Evolutionary conservation across 2,113 vertebrate genomes (phyloP).

Genomic region (Pimephales promelas): DNA sequence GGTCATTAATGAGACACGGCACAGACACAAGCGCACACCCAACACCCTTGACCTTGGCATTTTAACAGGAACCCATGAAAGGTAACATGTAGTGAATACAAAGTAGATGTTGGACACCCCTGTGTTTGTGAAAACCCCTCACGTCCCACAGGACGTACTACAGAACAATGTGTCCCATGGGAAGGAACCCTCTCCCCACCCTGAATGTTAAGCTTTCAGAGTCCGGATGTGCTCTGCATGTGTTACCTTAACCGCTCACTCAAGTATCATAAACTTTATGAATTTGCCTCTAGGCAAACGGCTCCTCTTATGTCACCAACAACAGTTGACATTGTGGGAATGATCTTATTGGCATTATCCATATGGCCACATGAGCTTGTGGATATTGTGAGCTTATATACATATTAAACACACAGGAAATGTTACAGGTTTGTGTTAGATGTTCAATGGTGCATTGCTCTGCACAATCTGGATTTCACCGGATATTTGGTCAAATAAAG

Average conservation of each 20-base stretch:
- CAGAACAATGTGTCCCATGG: constrained; percentile 12
- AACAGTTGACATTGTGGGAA: not conserved
- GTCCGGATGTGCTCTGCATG: not conserved
- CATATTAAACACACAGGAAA: not conserved
- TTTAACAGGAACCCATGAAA: constrained; percentile 37
- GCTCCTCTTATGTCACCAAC: not conserved
- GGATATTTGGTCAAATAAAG: not conserved
- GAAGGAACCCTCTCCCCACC: constrained; percentile 9
- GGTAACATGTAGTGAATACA: constrained; percentile 37
- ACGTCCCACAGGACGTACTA: constrained; percentile 22
- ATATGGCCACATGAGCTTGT: constrained; percentile 1
- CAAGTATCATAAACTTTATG: constrained; percentile 10
- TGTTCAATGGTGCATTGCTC: not conserved
- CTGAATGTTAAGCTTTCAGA: not conserved
- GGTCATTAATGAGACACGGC: constrained; percentile 44
- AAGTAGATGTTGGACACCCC: constrained; percentile 22
- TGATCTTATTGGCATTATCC: not conserved
- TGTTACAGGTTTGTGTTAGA: not conserved
- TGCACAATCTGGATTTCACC: not conserved
- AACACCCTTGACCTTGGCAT: constrained; percentile 46
- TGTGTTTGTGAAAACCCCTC: constrained; percentile 35
- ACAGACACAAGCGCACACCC: constrained; percentile 28
- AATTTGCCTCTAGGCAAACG: not conserved
- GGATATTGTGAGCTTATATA: not conserved
- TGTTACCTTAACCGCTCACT: not conserved